Conservation (phyloP, 1,140 invertebrate genomes). For the Vanessa tameamea region DNA sequence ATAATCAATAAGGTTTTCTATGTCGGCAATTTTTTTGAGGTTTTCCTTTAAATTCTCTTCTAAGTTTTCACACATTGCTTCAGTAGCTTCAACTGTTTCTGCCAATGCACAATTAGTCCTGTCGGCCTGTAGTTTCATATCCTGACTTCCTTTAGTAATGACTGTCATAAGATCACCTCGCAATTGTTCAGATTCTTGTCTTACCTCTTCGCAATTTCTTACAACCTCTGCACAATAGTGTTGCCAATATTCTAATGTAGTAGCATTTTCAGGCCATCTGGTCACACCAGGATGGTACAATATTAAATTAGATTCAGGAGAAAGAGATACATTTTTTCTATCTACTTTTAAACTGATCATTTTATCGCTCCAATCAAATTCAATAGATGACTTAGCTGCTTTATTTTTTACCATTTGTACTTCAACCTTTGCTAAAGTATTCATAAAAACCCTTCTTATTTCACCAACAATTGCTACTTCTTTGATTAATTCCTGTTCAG, state of each 20-base stretch:
- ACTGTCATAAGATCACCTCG: conserved; percentile 83
- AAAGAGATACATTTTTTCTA: conserved; percentile 81
- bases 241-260: conserved; percentile 85
- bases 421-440: conserved; percentile 85
- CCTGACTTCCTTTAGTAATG: conserved; percentile 83
- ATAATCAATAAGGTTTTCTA: conserved; percentile 84
- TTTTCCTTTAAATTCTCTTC: conserved; percentile 83
- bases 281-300: conserved; percentile 86
- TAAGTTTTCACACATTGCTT: conserved; percentile 83
- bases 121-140: conserved; percentile 87
- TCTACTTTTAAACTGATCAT: conserved; percentile 88
- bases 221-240: conserved; percentile 85
- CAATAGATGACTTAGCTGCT: conserved; percentile 88
- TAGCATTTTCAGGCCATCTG: conserved; percentile 86
- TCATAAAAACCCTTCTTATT: conserved; percentile 82
- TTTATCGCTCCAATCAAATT: conserved; percentile 95
- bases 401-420: conserved; percentile 87
- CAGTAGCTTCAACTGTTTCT: conserved; percentile 83
- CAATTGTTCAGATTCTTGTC: conserved; percentile 82
- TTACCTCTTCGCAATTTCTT: conserved; percentile 82
- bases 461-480: conserved; percentile 86
- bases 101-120: conserved; percentile 85
- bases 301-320: conserved; percentile 83
- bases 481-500: conserved; percentile 90
- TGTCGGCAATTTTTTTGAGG: conserved; percentile 84